Conservation (phyloP, 1,140 invertebrate species). For the Achatina immaculata region DNA sequence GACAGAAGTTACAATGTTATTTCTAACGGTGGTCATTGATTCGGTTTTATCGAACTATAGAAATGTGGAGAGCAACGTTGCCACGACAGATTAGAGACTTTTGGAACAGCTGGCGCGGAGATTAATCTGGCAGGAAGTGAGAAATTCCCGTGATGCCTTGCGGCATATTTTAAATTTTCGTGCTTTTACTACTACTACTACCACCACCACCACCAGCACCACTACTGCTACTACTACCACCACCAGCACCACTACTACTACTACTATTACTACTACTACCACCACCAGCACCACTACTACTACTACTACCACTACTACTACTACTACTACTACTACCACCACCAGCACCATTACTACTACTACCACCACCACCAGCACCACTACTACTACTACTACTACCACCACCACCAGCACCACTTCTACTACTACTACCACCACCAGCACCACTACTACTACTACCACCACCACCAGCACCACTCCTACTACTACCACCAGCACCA, state of each 20-base stretch:
- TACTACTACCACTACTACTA: conserved; percentile 20
- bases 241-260: conserved; percentile 6
- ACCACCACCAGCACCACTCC: too few species aligned
- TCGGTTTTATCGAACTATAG: too few species aligned
- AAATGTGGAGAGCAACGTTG: too few species aligned
- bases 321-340: conserved; percentile 20
- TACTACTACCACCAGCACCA: neutral
- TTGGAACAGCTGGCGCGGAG: too few species aligned
- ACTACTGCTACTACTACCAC: conserved; percentile 6
- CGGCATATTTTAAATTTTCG: too few species aligned
- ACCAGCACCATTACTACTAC: conserved; percentile 10
- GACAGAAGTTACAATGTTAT: too few species aligned
- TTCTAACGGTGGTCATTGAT: too few species aligned
- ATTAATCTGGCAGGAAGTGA: too few species aligned
- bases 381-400: conserved; percentile 24
- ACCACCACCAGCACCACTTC: conserved; percentile 6
- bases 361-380: conserved; percentile 15
- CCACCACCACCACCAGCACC: neutral
- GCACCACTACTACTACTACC: neutral
- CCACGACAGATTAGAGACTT: too few species aligned
- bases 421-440: conserved; percentile 28
- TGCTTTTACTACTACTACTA: conserved; percentile 1
- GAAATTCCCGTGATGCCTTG: too few species aligned
- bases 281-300: conserved; percentile 20
- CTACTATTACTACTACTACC: conserved; percentile 22